These are phyloP conservation scores for Lasioglossum albipes DNA, from an alignment of 1,140 invertebrate genomes.

Conservation along the genomic window DNA sequence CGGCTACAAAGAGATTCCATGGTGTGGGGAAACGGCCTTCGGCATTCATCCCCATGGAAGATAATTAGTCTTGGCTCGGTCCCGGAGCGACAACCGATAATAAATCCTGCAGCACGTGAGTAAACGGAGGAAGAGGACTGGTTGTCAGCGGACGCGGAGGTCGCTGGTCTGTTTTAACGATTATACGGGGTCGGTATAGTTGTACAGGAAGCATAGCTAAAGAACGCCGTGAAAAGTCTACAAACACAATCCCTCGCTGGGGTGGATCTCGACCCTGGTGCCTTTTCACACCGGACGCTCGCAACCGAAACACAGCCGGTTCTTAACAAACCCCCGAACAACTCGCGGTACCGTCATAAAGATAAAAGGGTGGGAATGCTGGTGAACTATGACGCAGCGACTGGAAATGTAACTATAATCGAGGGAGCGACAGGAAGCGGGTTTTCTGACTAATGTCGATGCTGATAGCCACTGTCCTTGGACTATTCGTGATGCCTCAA, in stretches of 20 bases:
- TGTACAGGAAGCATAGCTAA: neutral
- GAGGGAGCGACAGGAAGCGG: constrained; percentile 1
- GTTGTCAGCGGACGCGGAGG: constrained; percentile 52
- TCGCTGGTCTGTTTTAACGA: constrained; percentile 52
- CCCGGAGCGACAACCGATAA: constrained; percentile 38
- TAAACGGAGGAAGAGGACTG: constrained; percentile 49
- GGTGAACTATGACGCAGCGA: constrained; percentile 14
- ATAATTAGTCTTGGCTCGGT: constrained; percentile 48
- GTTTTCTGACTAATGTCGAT: constrained; percentile 48
- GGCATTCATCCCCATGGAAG: constrained; percentile 47
- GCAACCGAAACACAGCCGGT: constrained; percentile 8
- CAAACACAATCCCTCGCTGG: constrained; percentile 23
- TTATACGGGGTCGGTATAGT: neutral
- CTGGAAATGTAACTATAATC: constrained; percentile 31
- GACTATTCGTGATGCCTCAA: neutral
- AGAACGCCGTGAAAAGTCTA: constrained; percentile 39
- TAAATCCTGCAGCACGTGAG: constrained; percentile 60
- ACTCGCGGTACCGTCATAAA: constrained; percentile 24
- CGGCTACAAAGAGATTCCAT: constrained; percentile 44
- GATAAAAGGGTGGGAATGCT: constrained; percentile 42
- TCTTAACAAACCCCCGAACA: constrained; percentile 34
- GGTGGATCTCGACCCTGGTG: neutral
- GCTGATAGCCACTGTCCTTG: constrained; percentile 20
- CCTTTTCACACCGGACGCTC: neutral
- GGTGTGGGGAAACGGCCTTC: neutral